Evolutionary conservation across 92 coral and sea anemone species (phyloP), one percentile per base, ranked within the genome.

Genomic region (Heliopora coerulea): DNA sequence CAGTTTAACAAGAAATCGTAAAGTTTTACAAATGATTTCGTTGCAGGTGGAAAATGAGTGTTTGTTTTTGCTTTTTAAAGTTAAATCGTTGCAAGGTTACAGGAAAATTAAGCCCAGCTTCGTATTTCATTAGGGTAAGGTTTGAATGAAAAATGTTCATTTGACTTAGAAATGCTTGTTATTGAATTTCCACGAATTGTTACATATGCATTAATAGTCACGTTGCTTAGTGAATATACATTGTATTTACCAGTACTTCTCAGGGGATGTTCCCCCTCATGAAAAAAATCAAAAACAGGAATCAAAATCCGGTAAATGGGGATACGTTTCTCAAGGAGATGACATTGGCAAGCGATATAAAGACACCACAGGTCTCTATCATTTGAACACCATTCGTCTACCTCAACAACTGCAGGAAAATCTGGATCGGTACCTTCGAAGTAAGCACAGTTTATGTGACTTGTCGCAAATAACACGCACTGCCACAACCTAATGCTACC

Each of bases 341-440:
- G 78, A 83, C 28, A 63, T 79, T 63, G 84, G 83, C 27, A 88
- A 88, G 78, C 84, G 75, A 31, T 77, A 80, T 73, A 93, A 78
- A 68, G 84, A 85, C 75, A 84, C 98, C 26, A 88, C 92, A 50
- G 98, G 98, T 13, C 73, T 93, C 42, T 90, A 87, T 72, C 83
- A 89, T 62, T 78, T 93, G 26, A 84, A 54, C 10, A 93, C 98
- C 34, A 76, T 93, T 59, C 68, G 82, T 49, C 83, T 93, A 54
- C 98, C 98, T 19, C 61, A 81, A 46, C 84, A 86, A 80, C 81
- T 93, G 8, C 88, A 93, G 57, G 75, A 54, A 29, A 93, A 88
- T 73, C 74, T 93, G 5, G 75, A 79, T 34, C 84, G 86, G 31
- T 89, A 80, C 77, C 80, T 93, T 1, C 77, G 83, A 77, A 88